A percentile compares a stretch with the other conserved stretches of the same genome.
phyloP scores from a whole-genome alignment of 1,140 invertebrate species.

The Euwallacea similis region DNA sequence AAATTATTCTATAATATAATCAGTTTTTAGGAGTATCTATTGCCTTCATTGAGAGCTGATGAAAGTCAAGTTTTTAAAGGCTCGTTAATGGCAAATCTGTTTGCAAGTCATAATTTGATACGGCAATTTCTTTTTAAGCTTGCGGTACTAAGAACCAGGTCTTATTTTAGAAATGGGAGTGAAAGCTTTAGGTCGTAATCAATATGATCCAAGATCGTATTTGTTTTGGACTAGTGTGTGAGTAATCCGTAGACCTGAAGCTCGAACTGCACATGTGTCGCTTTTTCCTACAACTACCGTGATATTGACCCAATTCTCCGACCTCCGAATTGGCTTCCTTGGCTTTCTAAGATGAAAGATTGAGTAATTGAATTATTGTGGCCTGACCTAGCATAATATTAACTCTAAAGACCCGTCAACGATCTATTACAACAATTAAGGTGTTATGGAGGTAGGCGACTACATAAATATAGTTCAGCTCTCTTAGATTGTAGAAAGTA shows the following conservation, averaged over 20 bases:
- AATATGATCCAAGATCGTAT: background rate
- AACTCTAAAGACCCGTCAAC: background rate
- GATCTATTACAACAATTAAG: slow-evolving; percentile 15
- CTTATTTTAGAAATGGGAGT: background rate
- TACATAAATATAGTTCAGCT: slow-evolving; percentile 10
- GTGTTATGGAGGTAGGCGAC: slow-evolving; percentile 10
- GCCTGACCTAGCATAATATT: slow-evolving; percentile 14
- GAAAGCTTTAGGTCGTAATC: background rate
- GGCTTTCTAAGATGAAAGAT: background rate
- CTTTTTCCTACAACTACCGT: too few relatives aligned
- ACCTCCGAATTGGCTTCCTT: background rate
- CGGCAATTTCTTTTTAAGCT: background rate
- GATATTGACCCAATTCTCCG: too few relatives aligned
- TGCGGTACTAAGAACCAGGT: background rate
- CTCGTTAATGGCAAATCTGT: background rate
- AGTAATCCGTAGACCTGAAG: too few relatives aligned
- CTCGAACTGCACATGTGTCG: too few relatives aligned
- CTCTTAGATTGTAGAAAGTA: slow-evolving; percentile 17
- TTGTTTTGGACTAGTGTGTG: too few relatives aligned
- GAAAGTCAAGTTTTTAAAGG: too few relatives aligned
- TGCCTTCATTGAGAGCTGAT: too few relatives aligned
- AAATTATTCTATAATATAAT: too few relatives aligned
- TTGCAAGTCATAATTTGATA: background rate
- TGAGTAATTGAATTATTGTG: background rate
- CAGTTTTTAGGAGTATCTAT: too few relatives aligned